A percentile compares a stretch with the other conserved stretches of the same genome.
Conservation (phyloP, 2,888 invertebrate species). For the Andrena minutula region DNA sequence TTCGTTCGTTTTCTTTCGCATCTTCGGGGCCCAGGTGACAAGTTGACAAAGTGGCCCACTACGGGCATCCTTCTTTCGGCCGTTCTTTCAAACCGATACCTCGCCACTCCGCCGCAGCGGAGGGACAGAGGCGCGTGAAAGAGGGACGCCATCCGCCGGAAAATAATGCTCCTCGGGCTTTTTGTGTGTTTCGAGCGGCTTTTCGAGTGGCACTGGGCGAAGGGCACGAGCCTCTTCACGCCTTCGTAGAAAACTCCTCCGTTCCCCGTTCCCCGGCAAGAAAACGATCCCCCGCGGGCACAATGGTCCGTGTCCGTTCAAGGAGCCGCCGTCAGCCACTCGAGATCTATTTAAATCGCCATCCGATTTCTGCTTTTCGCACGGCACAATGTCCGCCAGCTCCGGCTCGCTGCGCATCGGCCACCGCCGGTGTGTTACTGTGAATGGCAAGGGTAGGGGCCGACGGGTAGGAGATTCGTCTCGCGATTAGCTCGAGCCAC, state of each 20-base stretch:
- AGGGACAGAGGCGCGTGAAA: constrained; percentile 29
- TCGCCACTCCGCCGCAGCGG: constrained; percentile 24
- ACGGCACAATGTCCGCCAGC: constrained; percentile 58
- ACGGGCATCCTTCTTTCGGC: constrained; percentile 61
- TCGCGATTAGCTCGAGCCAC: constrained; percentile 56
- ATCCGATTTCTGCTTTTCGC: constrained; percentile 76
- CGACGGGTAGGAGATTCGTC: constrained; percentile 47
- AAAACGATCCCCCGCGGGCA: constrained; percentile 64
- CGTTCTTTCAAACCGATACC: constrained; percentile 44
- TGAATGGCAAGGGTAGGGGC: constrained; percentile 24
- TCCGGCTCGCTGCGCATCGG: not conserved
- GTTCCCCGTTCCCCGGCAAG: constrained; percentile 7
- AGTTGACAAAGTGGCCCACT: constrained; percentile 80
- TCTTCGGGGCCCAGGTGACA: constrained; percentile 77
- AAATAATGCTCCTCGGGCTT: constrained; percentile 67
- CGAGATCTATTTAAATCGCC: constrained; percentile 81
- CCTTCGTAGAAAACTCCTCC: constrained; percentile 75
- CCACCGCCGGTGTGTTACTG: constrained; percentile 7
- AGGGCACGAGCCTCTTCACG: constrained; percentile 81
- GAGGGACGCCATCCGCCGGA: constrained; percentile 40
- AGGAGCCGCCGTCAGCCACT: constrained; percentile 62
- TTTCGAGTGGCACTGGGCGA: constrained; percentile 65
- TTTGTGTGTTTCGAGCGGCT: constrained; percentile 64
- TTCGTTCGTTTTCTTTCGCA: constrained; percentile 66
- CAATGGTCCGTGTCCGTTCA: constrained; percentile 50